Evolutionary conservation across 2,888 invertebrate genomes (phyloP), one percentile per base, ranked within the genome.

Genomic region (Eristalis intricaria): DNA sequence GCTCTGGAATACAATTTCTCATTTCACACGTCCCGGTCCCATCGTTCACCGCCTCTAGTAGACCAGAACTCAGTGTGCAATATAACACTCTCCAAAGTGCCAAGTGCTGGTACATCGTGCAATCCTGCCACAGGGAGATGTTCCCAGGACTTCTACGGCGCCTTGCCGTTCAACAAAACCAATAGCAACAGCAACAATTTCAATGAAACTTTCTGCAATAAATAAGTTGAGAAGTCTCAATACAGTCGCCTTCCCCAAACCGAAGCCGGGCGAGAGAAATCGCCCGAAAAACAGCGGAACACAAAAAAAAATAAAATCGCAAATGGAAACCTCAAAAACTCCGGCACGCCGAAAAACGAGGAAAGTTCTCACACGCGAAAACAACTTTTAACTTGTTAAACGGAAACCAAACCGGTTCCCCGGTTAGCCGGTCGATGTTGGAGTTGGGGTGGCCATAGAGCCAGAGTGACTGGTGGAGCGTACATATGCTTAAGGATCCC

Each of bases 191-290:
- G 50, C 50, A 43, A 68, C 22, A 40, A 70, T 64, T 80, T 87
- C 68, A 84, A 84, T 87, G 76, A 76, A 87, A 87, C 84, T 87
- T 87, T 87, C 56, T 38, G 43, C 84, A 84, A 87, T 87, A 87
- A 87, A 87, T 87, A 87, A 87, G 84, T 87, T 87, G 64, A 50
- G 78, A 75, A 73, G 84, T 84, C 87, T 84, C 87, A 68, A 87
- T 84, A 87, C 79, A 76, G 64, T 75, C 58, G 43, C 50, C 50
- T 82, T 58, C 0, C 35, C 26, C 32, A 82, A 26, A 19, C 68
- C 56, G 32, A 74, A 66, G 32, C 40, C 19, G 50, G 1, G 19
- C 2, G 19, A 50, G 50, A 68, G 69, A 82, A 78, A 61, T 23
- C 43, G 69, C 66, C 40, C 29, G 29, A 63, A 29, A 75, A 69